Conservation (phyloP, 2,113 vertebrate genomes). For the Lampris megalopsis region DNA sequence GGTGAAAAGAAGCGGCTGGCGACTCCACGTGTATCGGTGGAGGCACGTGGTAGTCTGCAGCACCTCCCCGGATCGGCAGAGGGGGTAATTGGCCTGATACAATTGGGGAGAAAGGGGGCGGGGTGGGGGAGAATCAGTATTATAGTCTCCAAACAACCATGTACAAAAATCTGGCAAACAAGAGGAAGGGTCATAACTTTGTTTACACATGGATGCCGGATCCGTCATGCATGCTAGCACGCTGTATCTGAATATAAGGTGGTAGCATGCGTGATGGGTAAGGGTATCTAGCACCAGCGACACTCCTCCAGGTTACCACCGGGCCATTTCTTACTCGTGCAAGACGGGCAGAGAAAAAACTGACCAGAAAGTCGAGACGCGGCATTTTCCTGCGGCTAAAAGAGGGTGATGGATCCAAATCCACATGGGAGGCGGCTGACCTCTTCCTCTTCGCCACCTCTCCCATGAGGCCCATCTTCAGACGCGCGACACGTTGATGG, state of each 20-base stretch:
- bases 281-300: background rate
- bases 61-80: too few species aligned
- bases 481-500: constrained; percentile 19
- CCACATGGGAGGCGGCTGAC: constrained; percentile 24
- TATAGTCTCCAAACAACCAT: too few species aligned
- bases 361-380: background rate
- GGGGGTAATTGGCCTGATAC: too few species aligned
- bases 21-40: too few species aligned
- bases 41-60: too few species aligned
- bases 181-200: too few species aligned
- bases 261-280: background rate
- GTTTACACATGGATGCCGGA: too few species aligned
- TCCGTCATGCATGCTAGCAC: too few species aligned
- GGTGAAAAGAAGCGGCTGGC: too few species aligned
- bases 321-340: constrained; percentile 15
- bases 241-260: background rate
- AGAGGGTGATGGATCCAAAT: constrained; percentile 36
- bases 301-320: background rate
- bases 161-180: too few species aligned
- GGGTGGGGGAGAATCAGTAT: too few species aligned
- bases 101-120: too few species aligned
- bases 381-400: constrained; percentile 18
- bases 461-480: constrained; percentile 24
- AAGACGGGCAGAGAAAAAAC: constrained; percentile 4
- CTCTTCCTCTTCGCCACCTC: constrained; percentile 33